phyloP scores from a whole-genome alignment of 2,113 vertebrate genomes.

The Henicopernis longicauda region DNA sequence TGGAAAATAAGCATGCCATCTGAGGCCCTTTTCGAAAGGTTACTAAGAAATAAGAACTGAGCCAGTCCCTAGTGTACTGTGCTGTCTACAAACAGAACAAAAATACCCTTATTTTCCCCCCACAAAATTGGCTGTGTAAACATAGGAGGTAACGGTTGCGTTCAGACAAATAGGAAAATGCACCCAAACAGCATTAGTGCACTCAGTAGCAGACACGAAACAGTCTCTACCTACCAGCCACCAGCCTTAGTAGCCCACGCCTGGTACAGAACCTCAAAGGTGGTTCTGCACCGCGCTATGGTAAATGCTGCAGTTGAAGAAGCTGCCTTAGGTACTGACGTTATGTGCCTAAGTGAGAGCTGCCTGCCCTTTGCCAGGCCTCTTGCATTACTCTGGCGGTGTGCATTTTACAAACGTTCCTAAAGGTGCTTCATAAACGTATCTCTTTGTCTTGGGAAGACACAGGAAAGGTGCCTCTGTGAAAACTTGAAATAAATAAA shows the following conservation, averaged over 20 bases:
- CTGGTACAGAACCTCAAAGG: neutral
- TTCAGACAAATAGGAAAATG: neutral
- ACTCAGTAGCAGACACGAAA: fast-evolving
- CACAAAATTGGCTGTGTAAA: neutral
- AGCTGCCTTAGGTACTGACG: neutral
- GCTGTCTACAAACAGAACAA: constrained; percentile 14
- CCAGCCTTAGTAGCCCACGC: fast-evolving
- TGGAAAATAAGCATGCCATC: constrained; percentile 21
- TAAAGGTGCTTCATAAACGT: neutral
- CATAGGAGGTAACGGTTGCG: neutral
- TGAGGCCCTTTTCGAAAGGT: constrained; percentile 11
- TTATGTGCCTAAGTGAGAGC: neutral
- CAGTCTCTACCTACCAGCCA: neutral
- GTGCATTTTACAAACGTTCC: neutral
- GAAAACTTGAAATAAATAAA: neutral
- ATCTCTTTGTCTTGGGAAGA: neutral
- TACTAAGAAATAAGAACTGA: constrained; percentile 51
- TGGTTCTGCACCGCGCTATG: fast-evolving
- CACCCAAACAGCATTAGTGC: neutral
- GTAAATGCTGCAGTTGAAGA: neutral
- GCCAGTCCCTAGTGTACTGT: constrained; percentile 17
- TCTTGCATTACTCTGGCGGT: neutral
- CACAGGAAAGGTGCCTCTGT: neutral
- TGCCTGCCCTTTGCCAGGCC: neutral
- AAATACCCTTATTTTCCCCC: constrained; percentile 25